Conservation (phyloP, 2,797 vertebrate genomes). For the Hydrocynus forskahlii region DNA sequence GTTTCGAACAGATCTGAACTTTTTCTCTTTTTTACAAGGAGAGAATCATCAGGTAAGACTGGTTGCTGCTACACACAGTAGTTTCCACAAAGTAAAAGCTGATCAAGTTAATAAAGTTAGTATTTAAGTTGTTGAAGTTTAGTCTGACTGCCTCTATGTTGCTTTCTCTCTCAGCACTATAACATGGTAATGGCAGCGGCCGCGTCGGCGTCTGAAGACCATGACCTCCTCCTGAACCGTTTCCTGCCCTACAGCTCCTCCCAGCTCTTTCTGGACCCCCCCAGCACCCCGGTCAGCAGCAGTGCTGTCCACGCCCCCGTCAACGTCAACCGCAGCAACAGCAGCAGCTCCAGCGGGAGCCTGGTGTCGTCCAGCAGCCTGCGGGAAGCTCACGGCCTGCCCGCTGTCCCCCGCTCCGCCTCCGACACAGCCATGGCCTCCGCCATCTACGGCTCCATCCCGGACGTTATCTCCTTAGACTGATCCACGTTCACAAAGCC, state of each 20-base stretch:
- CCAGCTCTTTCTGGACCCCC: conserved; percentile 93
- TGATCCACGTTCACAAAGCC: conserved; percentile 67
- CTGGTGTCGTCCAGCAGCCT: conserved; percentile 95
- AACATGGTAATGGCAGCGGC: conserved; percentile 95
- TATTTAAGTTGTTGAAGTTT: no score
- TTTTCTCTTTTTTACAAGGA: conserved; percentile 98
- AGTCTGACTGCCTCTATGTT: neutral
- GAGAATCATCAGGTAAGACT: conserved; percentile 95
- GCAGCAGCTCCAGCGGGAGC: conserved; percentile 96
- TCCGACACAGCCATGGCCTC: conserved; percentile 77
- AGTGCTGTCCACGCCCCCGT: conserved; percentile 75
- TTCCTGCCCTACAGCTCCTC: conserved; percentile 94
- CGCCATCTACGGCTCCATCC: conserved; percentile 94
- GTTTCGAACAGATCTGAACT: conserved; percentile 88
- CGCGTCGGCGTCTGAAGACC: conserved; percentile 89
- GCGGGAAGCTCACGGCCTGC: conserved; percentile 81
- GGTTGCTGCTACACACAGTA: neutral
- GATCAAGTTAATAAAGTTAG: no score
- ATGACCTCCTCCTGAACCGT: conserved; percentile 90
- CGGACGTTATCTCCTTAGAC: conserved; percentile 98
- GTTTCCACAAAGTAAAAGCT: no score
- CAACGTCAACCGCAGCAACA: conserved; percentile 81
- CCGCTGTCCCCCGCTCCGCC: conserved; percentile 81
- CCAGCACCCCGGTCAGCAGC: conserved; percentile 84
- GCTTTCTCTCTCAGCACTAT: conserved; percentile 84